Percentiles rank a stretch among this genome's conserved stretches.
Evolutionary conservation across 2,113 vertebrate genomes (phyloP).

Genomic region (Pollimyrus isidori): DNA sequence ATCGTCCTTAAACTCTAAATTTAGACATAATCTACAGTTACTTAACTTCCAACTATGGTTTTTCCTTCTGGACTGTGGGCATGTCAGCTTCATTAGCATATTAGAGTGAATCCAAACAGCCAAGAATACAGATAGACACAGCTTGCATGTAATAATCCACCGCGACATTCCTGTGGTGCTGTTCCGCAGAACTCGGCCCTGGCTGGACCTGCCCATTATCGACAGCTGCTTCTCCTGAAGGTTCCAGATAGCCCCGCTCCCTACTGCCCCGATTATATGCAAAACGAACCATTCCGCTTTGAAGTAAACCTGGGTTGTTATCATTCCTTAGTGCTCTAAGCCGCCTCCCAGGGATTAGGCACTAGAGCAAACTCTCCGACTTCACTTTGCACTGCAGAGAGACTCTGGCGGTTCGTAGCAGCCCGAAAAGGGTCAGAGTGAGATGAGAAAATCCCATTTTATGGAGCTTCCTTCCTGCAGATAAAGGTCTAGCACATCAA

Average conservation of each 20-base stretch:
- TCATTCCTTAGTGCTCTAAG: neutral
- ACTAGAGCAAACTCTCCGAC: too few species aligned
- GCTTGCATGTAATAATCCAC: neutral
- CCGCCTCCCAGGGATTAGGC: neutral
- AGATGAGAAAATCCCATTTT: neutral
- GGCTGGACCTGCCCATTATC: neutral
- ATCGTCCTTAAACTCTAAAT: neutral
- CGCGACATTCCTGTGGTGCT: neutral
- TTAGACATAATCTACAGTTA: conserved; percentile 3
- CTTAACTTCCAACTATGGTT: neutral
- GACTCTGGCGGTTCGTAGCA: neutral
- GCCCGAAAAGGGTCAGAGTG: neutral
- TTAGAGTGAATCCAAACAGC: neutral
- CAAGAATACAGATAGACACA: neutral
- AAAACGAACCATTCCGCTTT: neutral
- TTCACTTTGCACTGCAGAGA: neutral
- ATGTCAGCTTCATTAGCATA: neutral
- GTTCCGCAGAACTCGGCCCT: neutral
- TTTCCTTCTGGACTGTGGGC: neutral
- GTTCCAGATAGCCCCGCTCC: neutral
- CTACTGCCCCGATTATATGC: neutral
- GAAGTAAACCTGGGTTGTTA: neutral
- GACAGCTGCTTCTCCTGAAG: neutral
- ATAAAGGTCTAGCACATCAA: neutral
- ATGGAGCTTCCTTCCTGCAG: neutral